These are phyloP conservation scores for Trachelus iudaicus DNA, from an alignment of 2,888 invertebrate genomes.

Conservation along the genomic window DNA sequence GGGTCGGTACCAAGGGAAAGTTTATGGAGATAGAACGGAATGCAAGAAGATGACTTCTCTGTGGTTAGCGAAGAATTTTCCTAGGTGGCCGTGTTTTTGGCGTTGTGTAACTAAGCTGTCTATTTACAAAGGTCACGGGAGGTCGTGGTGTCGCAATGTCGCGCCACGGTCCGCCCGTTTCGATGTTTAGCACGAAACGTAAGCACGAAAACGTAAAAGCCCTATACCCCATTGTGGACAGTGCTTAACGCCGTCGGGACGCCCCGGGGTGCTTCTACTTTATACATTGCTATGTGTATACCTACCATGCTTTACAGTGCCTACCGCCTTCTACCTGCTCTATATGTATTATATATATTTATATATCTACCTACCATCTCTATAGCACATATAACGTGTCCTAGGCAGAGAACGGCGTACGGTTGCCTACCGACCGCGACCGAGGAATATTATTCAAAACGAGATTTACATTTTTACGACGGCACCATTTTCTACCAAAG, in stretches of 20 bases:
- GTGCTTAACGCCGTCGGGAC: constrained; percentile 42
- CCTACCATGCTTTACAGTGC: background rate
- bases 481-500: constrained; percentile 48
- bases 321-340: too few species aligned
- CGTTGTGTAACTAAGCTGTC: background rate
- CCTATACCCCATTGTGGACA: constrained; percentile 32
- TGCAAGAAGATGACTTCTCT: background rate
- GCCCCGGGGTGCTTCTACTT: constrained; percentile 40
- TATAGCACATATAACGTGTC: constrained; percentile 17
- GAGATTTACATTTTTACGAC: constrained; percentile 60
- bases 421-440: constrained; percentile 28
- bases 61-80: background rate
- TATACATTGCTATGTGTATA: constrained; percentile 21
- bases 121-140: background rate
- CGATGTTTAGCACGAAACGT: background rate
- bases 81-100: background rate
- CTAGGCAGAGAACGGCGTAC: constrained; percentile 17
- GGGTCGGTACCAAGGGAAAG: background rate
- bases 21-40: background rate
- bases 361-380: constrained; percentile 26
- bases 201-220: constrained; percentile 10
- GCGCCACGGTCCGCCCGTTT: background rate
- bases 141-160: background rate
- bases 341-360: background rate
- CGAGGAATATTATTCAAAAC: constrained; percentile 53